Percentiles rank a stretch among this genome's conserved stretches.
Conservation (phyloP, 2,113 vertebrate genomes). For the Strix uralensis region DNA sequence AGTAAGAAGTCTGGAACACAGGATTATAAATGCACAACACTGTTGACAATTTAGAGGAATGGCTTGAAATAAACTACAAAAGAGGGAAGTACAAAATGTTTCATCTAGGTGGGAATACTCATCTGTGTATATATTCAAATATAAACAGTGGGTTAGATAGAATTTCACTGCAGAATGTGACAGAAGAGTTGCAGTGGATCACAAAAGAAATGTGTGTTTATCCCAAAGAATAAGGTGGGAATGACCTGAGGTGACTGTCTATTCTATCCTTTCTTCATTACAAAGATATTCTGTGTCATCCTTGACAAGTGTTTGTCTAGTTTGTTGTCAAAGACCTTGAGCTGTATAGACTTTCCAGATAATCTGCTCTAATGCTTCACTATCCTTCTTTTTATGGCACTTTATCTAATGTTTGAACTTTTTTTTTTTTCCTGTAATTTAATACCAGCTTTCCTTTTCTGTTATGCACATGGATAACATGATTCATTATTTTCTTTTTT, state of each 20-base stretch:
- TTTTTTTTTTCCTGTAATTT: background rate
- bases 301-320: background rate
- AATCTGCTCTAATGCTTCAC: background rate
- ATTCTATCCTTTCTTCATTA: background rate
- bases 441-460: background rate
- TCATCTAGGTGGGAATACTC: background rate
- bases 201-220: background rate
- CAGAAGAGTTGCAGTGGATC: background rate
- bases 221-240: background rate
- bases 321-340: background rate
- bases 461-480: background rate
- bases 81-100: background rate
- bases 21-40: background rate
- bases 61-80: background rate
- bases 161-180: background rate
- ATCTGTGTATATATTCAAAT: background rate
- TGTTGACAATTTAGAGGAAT: background rate
- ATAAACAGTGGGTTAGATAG: background rate
- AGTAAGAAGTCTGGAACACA: background rate
- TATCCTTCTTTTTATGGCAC: background rate
- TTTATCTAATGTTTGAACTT: background rate
- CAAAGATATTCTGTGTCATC: background rate
- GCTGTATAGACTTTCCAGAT: background rate
- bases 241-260: background rate
- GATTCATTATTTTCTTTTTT: accelerated